Percentiles rank a stretch among this genome's conserved stretches.
Evolutionary conservation across 2,888 invertebrate genomes (phyloP).

Genomic region (Drosophila pegasa): DNA sequence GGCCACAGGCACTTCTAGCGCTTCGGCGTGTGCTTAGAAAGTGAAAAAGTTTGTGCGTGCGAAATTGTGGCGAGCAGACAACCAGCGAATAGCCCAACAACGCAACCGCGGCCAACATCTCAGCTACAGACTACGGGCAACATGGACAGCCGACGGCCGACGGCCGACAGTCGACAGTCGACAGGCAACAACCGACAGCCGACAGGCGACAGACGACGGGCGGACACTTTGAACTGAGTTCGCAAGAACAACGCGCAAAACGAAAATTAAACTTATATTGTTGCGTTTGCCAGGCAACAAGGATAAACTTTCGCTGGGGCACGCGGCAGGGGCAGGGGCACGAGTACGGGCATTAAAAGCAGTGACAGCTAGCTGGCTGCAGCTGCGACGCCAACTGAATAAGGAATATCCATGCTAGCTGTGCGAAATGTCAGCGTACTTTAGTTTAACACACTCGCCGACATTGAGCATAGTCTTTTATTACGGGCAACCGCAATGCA

Average conservation of each 20-base stretch:
- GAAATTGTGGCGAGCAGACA: constrained; percentile 69
- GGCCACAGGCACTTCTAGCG: constrained; percentile 28
- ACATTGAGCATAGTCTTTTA: constrained; percentile 76
- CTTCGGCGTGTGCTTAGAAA: constrained; percentile 53
- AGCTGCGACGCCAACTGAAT: constrained; percentile 32
- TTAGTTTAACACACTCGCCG: constrained; percentile 76
- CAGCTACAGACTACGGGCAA: constrained; percentile 1
- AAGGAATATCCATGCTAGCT: constrained; percentile 34
- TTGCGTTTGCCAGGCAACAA: constrained; percentile 63
- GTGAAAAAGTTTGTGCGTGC: constrained; percentile 75
- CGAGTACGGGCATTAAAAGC: constrained; percentile 68
- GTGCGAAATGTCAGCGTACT: constrained; percentile 71
- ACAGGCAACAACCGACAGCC: neutral
- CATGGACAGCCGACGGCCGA: constrained; percentile 15
- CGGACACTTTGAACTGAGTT: constrained; percentile 62
- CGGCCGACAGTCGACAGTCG: constrained; percentile 14
- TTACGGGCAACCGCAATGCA: constrained; percentile 52
- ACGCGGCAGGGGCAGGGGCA: neutral
- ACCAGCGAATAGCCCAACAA: constrained; percentile 56
- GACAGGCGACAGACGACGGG: constrained; percentile 12
- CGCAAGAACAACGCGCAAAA: constrained; percentile 45
- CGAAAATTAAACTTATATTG: constrained; percentile 79
- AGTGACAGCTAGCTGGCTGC: constrained; percentile 63
- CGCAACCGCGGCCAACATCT: constrained; percentile 50
- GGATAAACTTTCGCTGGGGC: constrained; percentile 65